Conservation (phyloP, 2,888 invertebrate species). For the Willowsia nigromaculata region DNA sequence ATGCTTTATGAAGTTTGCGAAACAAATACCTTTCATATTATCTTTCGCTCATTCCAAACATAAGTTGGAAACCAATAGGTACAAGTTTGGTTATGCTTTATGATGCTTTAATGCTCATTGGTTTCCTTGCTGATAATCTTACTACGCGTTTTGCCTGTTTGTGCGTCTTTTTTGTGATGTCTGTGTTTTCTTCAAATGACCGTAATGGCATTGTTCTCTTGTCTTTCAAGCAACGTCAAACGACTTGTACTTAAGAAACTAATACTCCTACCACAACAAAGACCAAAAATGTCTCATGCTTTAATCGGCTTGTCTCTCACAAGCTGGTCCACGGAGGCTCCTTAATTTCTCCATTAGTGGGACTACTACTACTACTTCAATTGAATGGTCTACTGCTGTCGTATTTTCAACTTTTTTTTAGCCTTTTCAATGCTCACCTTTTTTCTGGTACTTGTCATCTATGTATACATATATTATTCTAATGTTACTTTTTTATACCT, state of each 20-base stretch:
- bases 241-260: not conserved
- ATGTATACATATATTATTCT: not conserved
- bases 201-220: not conserved
- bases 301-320: not conserved
- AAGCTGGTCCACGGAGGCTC: not conserved
- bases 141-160: slow-evolving; percentile 13
- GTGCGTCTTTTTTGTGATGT: not conserved
- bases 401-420: not conserved
- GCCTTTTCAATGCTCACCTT: not conserved
- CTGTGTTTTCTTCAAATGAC: not conserved
- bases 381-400: not conserved
- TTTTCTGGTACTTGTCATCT: not conserved
- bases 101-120: no score
- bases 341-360: not conserved
- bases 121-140: no score
- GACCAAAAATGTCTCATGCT: not conserved
- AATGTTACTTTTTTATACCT: not conserved
- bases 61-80: no score
- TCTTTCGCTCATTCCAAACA: no score
- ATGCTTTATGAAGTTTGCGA: no score
- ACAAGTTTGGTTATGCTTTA: no score
- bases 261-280: not conserved
- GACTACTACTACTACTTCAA: not conserved
- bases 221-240: not conserved
- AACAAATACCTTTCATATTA: no score